These are phyloP conservation scores for Saccostrea echinata DNA, from an alignment of 1,140 invertebrate genomes.

Conservation along the genomic window DNA sequence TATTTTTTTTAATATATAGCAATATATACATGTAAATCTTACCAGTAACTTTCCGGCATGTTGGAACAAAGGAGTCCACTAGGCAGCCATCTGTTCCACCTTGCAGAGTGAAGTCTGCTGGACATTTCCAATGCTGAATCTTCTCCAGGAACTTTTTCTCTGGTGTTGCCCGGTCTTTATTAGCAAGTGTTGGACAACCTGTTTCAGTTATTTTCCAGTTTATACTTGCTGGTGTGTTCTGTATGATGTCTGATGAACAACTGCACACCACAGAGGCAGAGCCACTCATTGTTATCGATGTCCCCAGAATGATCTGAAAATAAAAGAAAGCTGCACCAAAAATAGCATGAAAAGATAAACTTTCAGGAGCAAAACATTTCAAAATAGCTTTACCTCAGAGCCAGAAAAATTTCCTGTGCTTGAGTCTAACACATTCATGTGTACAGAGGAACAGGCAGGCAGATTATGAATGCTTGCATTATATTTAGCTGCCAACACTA, in stretches of 20 bases:
- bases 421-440: slow-evolving; percentile 11
- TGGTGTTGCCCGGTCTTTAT: background rate
- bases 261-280: background rate
- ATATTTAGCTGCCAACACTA: background rate
- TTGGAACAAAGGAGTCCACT: background rate
- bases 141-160: background rate
- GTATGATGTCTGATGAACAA: slow-evolving; percentile 7
- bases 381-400: background rate
- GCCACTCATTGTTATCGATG: background rate
- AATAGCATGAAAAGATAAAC: background rate
- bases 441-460: background rate
- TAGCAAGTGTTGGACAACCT: slow-evolving; percentile 2
- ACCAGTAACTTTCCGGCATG: background rate
- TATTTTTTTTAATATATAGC: background rate
- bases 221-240: background rate
- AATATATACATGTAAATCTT: background rate
- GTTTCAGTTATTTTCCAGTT: background rate
- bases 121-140: background rate
- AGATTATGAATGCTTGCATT: background rate
- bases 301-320: slow-evolving; percentile 17
- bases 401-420: background rate
- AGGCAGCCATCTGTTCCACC: background rate
- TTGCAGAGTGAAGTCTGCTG: background rate
- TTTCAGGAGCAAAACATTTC: background rate
- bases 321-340: background rate